Base-by-base conservation (phyloP, 2,113 vertebrate genomes). In the Megalops atlanticus region DNA sequence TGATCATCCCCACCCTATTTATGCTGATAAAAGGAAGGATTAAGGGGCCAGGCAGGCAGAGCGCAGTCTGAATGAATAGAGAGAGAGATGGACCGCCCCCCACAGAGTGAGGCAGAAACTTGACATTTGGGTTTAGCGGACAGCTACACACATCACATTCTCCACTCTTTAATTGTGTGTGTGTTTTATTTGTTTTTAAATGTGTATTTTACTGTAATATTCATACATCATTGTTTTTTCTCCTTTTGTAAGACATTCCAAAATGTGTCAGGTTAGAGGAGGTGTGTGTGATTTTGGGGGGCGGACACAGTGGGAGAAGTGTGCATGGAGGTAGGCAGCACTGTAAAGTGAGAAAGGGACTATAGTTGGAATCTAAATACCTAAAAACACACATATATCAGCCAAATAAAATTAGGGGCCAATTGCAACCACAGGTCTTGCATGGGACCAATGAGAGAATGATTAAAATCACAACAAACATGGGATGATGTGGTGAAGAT, bases 1-100 rank as follows among this genome's bases (percentile, higher is more conserved):
- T 85, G 7, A 90, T 79, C 84, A 87, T 86, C 76, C 79, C 85
- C 24, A 35, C 38, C 36, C 77, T 78, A 38, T 78, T 76, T 78
- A 52, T 64, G 75, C 69, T 45, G 83, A 85, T 83, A 83, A 58
- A 82, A 64, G 78, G 81, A 84, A 80, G 84, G 85, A 88, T 84
- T 87, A 87, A 83, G 79, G 74, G 85, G 81, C 82, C 52, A 27
- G 58, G 58, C 58, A 31, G 58, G n/a, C 58, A n/a, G 27, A 31
- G 58, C 58, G 1, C 24, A 11, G 58, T 10, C 58, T 64, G 58
- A 64, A 64, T 64, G 58, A 64, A 64, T n/a, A 64, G 58, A 64
- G n/a, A 64, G 58, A 64, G n/a, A 31, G 58, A 64, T 1, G 11
- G 54, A 64, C 18, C 7, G n/a, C 43, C 24, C n/a, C 58, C 58